These are phyloP conservation scores for Beroe ovata DNA, from an alignment of 37 sponge, comb jelly and placozoan genomes.

Conservation along the genomic window DNA sequence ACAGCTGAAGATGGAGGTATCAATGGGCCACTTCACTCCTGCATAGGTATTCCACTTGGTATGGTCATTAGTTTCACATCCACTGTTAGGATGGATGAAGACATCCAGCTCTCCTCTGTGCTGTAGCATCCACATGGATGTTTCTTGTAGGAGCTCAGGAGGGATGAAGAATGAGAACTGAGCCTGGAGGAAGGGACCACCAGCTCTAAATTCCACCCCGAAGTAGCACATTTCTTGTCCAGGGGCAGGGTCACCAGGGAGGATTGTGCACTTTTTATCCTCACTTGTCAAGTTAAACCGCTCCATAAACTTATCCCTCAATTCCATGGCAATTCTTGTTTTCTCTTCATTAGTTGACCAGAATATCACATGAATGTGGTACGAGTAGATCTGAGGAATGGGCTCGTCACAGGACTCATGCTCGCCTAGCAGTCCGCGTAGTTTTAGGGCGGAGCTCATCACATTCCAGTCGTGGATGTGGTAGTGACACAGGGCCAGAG, in stretches of 20 bases:
- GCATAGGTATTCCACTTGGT: neutral
- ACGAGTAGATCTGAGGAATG: no score
- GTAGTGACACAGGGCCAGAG: no score
- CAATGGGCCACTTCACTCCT: constrained; percentile 10
- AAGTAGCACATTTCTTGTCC: constrained; percentile 46
- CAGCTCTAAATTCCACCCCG: neutral
- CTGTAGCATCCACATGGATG: constrained; percentile 21
- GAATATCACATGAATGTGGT: constrained; percentile 51
- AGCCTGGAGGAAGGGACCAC: constrained; percentile 1
- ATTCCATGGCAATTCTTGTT: neutral
- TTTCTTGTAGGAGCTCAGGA: neutral
- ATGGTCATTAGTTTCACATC: constrained; percentile 32
- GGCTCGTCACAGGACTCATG: no score
- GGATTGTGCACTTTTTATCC: neutral
- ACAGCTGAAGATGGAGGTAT: neutral
- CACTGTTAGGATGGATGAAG: constrained; percentile 16
- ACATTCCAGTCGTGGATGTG: no score
- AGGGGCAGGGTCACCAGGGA: neutral
- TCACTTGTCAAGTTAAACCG: neutral
- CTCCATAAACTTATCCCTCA: neutral
- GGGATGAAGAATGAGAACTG: constrained; percentile 37
- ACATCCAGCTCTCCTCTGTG: constrained; percentile 10
- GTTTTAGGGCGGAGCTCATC: no score
- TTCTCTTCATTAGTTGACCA: neutral
- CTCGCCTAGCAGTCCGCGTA: no score